Base-by-base conservation (phyloP, 2,113 vertebrate species). In the Tringa solitaria region DNA sequence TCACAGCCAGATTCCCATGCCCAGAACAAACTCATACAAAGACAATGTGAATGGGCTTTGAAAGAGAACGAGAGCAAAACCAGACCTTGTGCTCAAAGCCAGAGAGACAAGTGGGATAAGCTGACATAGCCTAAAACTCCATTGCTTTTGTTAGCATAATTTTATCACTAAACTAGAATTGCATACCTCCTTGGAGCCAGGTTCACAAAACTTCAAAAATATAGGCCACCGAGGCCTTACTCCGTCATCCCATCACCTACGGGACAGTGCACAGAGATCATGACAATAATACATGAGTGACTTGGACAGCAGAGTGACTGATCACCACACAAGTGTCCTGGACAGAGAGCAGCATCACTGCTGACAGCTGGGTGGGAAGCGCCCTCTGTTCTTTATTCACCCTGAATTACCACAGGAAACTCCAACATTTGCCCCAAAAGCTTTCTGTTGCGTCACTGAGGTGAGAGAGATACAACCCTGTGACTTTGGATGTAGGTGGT, bases 81-180 rank as follows among this genome's bases (percentile, higher is more conserved):
- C 76, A 77, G 64, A 37, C n/a, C 50, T 53, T 13, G 33, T 60
- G 43, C 48, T 89, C 43, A 39, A n/a, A 80, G 39, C 24, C 32
- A 21, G 3, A 1, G 50, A 20, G 35, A 15, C 26, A 5, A 5
- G 7, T 0, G 1, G 23, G 30, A 85, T 54, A 85, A 60, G 21
- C 24, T 81, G 57, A 76, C 3, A 8, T 24, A 35, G 13, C 50
- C 75, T 30, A n/a, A 59, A 76, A 8, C 17, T 46, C 6, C 10
- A n/a, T 48, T 37, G 33, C 37, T 69, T 64, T 14, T 16, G 14
- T 65, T 35, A 48, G 21, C 14, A 14, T 30, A 8, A 26, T 75
- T 90, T 91, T 30, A 59, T 75, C 43, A 26, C 28, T 32, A 74
- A 84, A 22, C 3, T 43, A 51, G 28, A 63, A 74, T 12, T 46